These are phyloP conservation scores for Nephrotoma appendiculata DNA, from an alignment of 2,888 invertebrate species.

Conservation along the genomic window DNA sequence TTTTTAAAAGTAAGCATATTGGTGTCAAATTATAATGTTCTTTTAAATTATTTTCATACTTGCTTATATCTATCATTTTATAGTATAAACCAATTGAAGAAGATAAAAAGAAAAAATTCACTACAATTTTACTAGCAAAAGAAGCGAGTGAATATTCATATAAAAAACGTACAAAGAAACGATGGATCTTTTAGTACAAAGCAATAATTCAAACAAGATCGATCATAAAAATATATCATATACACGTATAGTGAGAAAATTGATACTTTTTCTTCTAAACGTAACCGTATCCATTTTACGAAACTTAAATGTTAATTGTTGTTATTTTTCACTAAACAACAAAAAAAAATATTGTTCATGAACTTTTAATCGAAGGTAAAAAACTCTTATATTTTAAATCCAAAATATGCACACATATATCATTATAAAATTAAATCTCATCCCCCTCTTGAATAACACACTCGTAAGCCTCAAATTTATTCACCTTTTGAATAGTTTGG, in stretches of 20 bases:
- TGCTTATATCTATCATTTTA: background rate
- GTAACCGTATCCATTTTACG: background rate
- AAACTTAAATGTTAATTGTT: background rate
- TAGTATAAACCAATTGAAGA: background rate
- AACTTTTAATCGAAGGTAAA: background rate
- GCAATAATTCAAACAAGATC: background rate
- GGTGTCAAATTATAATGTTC: background rate
- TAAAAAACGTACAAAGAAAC: background rate
- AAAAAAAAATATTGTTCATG: background rate
- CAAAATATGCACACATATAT: background rate
- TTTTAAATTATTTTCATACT: background rate
- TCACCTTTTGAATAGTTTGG: background rate
- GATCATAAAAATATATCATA: background rate
- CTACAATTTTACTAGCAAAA: background rate
- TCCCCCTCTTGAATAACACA: background rate
- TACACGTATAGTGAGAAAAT: background rate
- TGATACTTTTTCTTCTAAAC: background rate
- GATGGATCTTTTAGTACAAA: background rate
- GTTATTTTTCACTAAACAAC: background rate
- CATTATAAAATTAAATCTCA: background rate
- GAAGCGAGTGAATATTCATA: too few relatives aligned
- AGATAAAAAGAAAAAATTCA: background rate
- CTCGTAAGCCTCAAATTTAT: background rate
- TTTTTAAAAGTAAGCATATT: background rate
- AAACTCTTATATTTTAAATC: background rate